Percentiles rank a stretch among this genome's conserved stretches.
These are phyloP conservation scores for Azemiops feae DNA, from an alignment of 2,113 vertebrate genomes.

Conservation along the genomic window DNA sequence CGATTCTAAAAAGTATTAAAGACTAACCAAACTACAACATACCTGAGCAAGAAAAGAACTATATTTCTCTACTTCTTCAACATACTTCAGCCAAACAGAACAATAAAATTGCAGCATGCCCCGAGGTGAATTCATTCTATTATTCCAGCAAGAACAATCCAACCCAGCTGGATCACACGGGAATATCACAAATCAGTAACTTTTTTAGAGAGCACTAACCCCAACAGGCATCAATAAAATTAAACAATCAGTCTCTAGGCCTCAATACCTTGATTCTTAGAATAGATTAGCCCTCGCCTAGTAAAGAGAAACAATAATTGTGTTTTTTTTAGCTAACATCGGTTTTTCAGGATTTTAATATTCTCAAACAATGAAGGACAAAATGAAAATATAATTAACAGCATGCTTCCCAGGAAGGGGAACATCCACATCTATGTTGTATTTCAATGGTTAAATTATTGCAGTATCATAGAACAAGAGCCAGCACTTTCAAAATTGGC, in stretches of 20 bases:
- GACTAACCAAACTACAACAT: neutral
- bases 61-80: neutral
- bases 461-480: neutral
- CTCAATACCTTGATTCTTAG: conserved; percentile 47
- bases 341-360: neutral
- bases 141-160: conserved; percentile 49
- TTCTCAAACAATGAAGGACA: conserved; percentile 17
- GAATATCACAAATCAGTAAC: conserved; percentile 42
- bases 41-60: neutral
- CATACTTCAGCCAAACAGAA: neutral
- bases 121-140: conserved; percentile 36
- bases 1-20: conserved; percentile 4
- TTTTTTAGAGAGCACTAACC: neutral
- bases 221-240: conserved; percentile 59
- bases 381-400: neutral
- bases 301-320: conserved; percentile 40
- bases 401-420: neutral
- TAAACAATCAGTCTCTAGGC: conserved; percentile 37
- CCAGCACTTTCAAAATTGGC: neutral
- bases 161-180: neutral
- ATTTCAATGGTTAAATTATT: neutral
- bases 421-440: neutral
- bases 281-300: conserved; percentile 53
- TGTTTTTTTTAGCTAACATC: conserved; percentile 7
- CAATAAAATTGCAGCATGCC: conserved; percentile 34